Percentiles rank a stretch among this genome's conserved stretches.
These are phyloP conservation scores for Pipistrellus kuhlii DNA, from an alignment of 2,797 vertebrate genomes.

Conservation along the genomic window DNA sequence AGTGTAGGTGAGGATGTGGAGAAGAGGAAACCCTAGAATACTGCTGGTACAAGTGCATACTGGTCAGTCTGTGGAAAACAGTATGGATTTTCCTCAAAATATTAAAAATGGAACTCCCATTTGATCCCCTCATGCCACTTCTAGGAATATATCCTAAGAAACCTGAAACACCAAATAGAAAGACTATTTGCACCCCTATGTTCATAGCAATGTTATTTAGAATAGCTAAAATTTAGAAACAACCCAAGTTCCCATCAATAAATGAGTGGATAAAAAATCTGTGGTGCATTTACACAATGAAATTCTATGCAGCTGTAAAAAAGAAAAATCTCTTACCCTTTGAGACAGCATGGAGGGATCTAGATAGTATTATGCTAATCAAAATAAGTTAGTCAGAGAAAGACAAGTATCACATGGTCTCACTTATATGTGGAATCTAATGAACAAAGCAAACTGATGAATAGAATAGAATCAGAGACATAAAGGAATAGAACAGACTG, in stretches of 20 bases:
- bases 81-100: too few species aligned
- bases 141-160: too few species aligned
- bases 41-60: too few species aligned
- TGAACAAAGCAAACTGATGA: neutral
- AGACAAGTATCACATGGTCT: neutral
- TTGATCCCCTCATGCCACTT: too few species aligned
- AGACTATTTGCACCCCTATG: neutral
- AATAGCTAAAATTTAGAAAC: neutral
- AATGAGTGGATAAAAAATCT: neutral
- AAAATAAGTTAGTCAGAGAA: neutral
- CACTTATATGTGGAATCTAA: neutral
- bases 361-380: neutral
- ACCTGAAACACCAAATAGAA: too few species aligned
- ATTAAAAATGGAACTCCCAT: too few species aligned
- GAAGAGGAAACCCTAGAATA: too few species aligned
- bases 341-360: neutral
- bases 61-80: too few species aligned
- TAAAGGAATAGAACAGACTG: too few species aligned
- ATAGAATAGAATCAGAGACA: too few species aligned
- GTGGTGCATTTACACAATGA: neutral
- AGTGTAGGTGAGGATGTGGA: too few species aligned
- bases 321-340: neutral
- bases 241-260: neutral
- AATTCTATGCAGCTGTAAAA: neutral
- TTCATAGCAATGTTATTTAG: neutral